A percentile compares a stretch with the other conserved stretches of the same genome.
These are phyloP conservation scores for Asbolus verrucosus DNA, from an alignment of 1,140 invertebrate species.

Conservation along the genomic window DNA sequence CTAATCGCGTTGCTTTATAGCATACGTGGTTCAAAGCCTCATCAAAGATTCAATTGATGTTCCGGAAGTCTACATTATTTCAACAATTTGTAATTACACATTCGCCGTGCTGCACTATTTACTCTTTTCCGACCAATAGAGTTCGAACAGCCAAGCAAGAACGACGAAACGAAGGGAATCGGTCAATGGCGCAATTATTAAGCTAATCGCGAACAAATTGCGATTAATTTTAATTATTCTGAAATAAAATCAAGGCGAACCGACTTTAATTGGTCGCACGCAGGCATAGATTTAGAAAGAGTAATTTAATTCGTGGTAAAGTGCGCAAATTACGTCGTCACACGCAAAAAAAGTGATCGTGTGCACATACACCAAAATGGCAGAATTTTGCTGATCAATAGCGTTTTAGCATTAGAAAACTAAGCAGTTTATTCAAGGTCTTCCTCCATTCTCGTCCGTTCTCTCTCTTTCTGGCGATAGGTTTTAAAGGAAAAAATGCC, in stretches of 20 bases:
- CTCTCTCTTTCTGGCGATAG: neutral
- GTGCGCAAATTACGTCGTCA: neutral
- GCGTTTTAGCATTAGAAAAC: conserved; percentile 31
- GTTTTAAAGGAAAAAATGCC: conserved; percentile 12
- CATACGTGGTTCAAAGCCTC: conserved; percentile 15
- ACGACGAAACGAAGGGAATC: neutral
- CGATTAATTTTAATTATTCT: neutral
- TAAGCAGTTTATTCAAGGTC: conserved; percentile 35
- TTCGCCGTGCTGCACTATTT: neutral
- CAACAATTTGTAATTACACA: conserved; percentile 32
- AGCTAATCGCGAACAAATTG: neutral
- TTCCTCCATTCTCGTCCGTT: neutral
- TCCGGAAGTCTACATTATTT: conserved; percentile 23
- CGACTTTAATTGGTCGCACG: too few species aligned
- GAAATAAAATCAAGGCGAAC: neutral
- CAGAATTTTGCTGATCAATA: conserved; percentile 31
- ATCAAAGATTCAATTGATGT: conserved; percentile 21
- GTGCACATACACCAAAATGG: conserved; percentile 12
- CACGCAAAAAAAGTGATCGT: neutral
- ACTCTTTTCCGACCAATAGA: neutral
- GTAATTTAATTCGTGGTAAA: neutral
- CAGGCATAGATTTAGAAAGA: neutral
- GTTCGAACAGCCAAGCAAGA: too few species aligned
- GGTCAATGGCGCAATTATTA: conserved; percentile 1
- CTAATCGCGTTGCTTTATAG: neutral